phyloP scores from a whole-genome alignment of 1,140 invertebrate genomes.

The Mactra quadrangularis region DNA sequence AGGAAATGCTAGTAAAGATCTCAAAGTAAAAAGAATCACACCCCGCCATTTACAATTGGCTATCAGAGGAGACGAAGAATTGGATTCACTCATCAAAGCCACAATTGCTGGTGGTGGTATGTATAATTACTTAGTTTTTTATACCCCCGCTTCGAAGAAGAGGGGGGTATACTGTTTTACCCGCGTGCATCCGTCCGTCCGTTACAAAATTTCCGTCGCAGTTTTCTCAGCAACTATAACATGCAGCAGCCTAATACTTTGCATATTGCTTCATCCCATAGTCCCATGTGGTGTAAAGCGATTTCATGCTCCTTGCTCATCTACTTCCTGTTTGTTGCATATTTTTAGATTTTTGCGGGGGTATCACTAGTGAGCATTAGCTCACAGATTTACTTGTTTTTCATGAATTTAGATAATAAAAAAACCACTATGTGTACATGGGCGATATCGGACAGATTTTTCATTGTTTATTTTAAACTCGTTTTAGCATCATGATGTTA shows the following conservation, averaged over 20 bases:
- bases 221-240: too few relatives aligned
- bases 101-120: constrained; percentile 99
- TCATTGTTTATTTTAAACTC: not conserved
- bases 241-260: too few relatives aligned
- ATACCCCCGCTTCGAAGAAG: too few relatives aligned
- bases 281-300: too few relatives aligned
- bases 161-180: not conserved
- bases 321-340: too few relatives aligned
- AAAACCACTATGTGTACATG: not conserved
- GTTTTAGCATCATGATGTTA: too few relatives aligned
- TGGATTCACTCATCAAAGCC: constrained; percentile 99
- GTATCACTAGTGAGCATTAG: too few relatives aligned
- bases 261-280: too few relatives aligned
- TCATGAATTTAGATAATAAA: not conserved
- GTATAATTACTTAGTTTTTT: constrained; percentile 53
- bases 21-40: constrained; percentile 99
- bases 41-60: constrained; percentile 99
- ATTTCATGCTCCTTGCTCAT: too few relatives aligned
- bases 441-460: not conserved
- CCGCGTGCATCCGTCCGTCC: not conserved
- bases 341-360: too few relatives aligned
- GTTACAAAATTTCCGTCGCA: too few relatives aligned
- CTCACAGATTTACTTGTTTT: too few relatives aligned
- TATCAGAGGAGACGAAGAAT: constrained; percentile 99
- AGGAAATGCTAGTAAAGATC: constrained; percentile 99